A percentile compares a stretch with the other conserved stretches of the same genome.
Conservation (phyloP, 2,113 vertebrate species). For the Poeciliopsis prolifica region DNA sequence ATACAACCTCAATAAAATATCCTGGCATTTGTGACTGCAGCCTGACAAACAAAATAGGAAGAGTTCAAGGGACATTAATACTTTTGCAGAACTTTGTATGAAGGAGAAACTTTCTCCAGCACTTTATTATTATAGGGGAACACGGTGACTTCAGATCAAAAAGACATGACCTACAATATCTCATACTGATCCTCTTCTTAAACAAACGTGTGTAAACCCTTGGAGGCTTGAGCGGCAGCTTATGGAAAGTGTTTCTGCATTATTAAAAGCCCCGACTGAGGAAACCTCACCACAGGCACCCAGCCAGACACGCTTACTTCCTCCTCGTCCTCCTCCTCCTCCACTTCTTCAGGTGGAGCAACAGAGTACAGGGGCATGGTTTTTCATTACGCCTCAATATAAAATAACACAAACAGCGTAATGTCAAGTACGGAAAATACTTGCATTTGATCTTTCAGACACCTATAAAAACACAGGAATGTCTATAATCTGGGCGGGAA, state of each 20-base stretch:
- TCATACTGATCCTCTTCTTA: background rate
- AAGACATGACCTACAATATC: constrained; percentile 16
- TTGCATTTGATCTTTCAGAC: background rate
- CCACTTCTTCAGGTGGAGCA: constrained; percentile 26
- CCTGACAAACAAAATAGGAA: background rate
- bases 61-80: too few species aligned
- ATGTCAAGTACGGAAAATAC: constrained; percentile 3
- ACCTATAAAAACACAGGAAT: constrained; percentile 12
- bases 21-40: background rate
- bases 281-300: constrained; percentile 35
- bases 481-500: constrained; percentile 32
- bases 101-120: background rate
- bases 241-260: constrained; percentile 24
- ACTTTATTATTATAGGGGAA: constrained; percentile 15
- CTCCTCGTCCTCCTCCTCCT: constrained; percentile 7
- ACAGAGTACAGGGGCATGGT: constrained; percentile 9
- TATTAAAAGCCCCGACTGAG: constrained; percentile 39
- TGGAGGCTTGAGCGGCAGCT: constrained; percentile 33
- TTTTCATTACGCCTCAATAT: constrained; percentile 43
- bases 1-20: background rate
- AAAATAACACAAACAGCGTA: constrained; percentile 25
- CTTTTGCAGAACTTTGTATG: too few species aligned
- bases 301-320: constrained; percentile 26
- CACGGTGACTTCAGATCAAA: constrained; percentile 10
- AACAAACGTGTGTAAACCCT: background rate